Conservation (phyloP, 2,888 invertebrate genomes). For the Hylaea fasciaria region DNA sequence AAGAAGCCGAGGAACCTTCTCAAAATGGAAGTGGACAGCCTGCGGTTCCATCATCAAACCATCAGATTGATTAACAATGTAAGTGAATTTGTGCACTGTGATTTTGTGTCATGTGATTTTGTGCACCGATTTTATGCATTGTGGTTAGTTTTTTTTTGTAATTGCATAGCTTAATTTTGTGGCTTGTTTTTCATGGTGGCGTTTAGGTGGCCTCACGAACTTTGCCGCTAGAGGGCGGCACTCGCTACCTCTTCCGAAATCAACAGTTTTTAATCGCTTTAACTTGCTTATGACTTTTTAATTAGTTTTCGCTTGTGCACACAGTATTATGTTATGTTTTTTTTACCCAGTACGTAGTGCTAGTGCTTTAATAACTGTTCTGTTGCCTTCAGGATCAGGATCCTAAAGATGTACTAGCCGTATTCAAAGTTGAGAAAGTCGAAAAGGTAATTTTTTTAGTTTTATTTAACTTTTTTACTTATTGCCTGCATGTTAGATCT, state of each 20-base stretch:
- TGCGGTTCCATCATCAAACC: slow-evolving; percentile 87
- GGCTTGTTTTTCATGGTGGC: no score
- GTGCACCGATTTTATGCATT: background rate
- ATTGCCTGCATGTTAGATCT: slow-evolving; percentile 18
- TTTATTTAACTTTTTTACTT: slow-evolving; percentile 33
- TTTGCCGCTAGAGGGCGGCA: no score
- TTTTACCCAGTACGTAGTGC: slow-evolving; percentile 22
- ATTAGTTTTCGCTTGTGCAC: slow-evolving; percentile 25
- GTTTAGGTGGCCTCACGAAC: no score
- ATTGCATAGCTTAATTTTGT: no score
- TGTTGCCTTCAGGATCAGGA: slow-evolving; percentile 66
- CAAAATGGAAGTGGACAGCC: slow-evolving; percentile 89
- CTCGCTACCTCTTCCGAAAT: no score
- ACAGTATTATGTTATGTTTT: no score
- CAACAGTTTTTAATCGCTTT: no score
- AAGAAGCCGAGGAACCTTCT: slow-evolving; percentile 90
- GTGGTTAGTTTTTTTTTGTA: no score
- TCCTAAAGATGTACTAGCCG: slow-evolving; percentile 81
- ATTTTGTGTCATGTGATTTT: background rate
- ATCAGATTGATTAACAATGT: slow-evolving; percentile 66
- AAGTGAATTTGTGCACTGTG: slow-evolving; percentile 46
- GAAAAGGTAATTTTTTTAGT: slow-evolving; percentile 71
- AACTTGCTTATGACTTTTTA: slow-evolving; percentile 22
- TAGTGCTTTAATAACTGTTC: slow-evolving; percentile 72
- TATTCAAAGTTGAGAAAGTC: slow-evolving; percentile 84